Conservation (phyloP, 2,113 vertebrate species). For the Psephotus haematonotus region DNA sequence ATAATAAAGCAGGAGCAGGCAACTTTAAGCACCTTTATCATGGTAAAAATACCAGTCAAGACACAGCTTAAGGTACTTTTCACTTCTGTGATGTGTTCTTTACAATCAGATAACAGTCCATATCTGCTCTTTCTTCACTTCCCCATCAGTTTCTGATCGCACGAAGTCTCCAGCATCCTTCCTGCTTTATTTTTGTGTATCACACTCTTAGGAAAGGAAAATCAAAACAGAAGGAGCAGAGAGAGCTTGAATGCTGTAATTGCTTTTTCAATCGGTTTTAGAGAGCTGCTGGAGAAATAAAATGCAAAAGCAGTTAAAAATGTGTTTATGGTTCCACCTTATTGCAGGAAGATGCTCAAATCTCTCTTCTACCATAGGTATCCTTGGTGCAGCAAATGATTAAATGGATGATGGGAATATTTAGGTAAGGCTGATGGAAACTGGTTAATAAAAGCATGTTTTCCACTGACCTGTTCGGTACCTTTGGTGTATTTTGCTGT, state of each 20-base stretch:
- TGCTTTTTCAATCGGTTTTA: constrained; percentile 13
- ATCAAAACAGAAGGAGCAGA: background rate
- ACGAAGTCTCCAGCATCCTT: background rate
- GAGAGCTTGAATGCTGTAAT: background rate
- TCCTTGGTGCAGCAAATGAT: background rate
- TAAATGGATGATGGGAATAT: background rate
- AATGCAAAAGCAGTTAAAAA: background rate
- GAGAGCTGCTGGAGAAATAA: background rate
- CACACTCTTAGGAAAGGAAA: background rate
- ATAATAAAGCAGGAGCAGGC: background rate
- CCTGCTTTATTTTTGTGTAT: background rate
- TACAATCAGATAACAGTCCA: background rate
- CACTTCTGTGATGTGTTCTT: background rate
- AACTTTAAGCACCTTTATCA: background rate
- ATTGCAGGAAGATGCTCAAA: background rate
- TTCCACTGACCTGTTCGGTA: constrained; percentile 1
- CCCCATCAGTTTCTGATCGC: background rate
- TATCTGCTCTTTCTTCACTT: background rate
- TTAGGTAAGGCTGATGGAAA: background rate
- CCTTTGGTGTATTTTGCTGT: background rate
- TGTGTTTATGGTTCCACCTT: constrained; percentile 48
- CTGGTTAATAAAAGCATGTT: background rate
- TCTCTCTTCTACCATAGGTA: background rate
- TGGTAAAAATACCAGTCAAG: background rate
- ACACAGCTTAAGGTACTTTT: background rate